Percentiles rank a stretch among this genome's conserved stretches.
phyloP scores from a whole-genome alignment of 1,140 invertebrate genomes.

The Apis laboriosa region DNA sequence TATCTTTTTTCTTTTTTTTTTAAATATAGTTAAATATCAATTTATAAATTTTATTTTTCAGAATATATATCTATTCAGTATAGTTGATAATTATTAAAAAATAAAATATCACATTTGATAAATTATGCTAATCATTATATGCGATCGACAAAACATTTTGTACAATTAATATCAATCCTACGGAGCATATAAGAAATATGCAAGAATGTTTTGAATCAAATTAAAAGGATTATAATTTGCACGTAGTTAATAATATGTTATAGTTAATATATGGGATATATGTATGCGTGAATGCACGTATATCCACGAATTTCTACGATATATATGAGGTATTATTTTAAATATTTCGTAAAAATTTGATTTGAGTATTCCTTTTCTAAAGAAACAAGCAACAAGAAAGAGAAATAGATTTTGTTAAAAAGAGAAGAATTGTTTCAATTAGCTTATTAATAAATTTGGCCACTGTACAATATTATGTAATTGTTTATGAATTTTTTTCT shows the following conservation, averaged over 20 bases:
- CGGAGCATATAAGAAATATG: conserved; percentile 27
- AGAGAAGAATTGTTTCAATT: neutral
- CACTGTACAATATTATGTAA: conserved; percentile 17
- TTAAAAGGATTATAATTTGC: neutral
- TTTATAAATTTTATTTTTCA: conserved; percentile 13
- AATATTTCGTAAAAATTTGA: conserved; percentile 31
- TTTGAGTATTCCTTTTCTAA: conserved; percentile 4
- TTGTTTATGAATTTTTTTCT: conserved; percentile 31
- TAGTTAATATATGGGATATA: neutral
- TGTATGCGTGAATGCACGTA: too few species aligned
- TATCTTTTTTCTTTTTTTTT: neutral
- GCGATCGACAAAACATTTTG: conserved; percentile 1
- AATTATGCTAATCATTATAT: conserved; percentile 54
- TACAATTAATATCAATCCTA: conserved; percentile 26
- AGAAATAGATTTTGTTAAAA: neutral
- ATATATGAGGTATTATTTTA: conserved; percentile 13
- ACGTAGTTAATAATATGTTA: neutral
- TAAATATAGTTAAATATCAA: conserved; percentile 21
- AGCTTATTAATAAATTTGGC: conserved; percentile 25
- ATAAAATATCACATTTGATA: conserved; percentile 72
- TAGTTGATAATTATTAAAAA: conserved; percentile 46
- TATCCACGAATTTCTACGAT: neutral
- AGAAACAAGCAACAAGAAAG: neutral
- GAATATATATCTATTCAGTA: conserved; percentile 7
- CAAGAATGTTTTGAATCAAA: conserved; percentile 10